Percentiles rank a stretch among this genome's conserved stretches.
Evolutionary conservation across 2,113 vertebrate species (phyloP).

Genomic region (Geococcyx californianus): DNA sequence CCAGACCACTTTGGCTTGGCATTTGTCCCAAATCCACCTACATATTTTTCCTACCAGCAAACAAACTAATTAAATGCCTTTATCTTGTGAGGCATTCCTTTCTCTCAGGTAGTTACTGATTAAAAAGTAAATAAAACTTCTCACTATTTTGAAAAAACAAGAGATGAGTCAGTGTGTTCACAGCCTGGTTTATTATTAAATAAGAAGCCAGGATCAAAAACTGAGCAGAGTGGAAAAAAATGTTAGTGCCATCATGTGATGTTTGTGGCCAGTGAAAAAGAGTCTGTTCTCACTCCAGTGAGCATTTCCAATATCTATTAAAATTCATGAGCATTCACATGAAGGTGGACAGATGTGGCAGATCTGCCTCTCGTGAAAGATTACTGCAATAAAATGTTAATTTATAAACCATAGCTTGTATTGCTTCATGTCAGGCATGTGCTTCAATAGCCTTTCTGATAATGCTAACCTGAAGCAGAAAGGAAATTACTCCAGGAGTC

Average conservation of each 20-base stretch:
- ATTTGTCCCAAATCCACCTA: conserved; percentile 42
- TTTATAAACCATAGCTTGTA: neutral
- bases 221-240: conserved; percentile 21
- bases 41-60: conserved; percentile 58
- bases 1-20: conserved; percentile 59
- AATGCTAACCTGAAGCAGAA: neutral
- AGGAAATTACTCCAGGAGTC: neutral
- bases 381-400: conserved; percentile 26
- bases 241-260: neutral
- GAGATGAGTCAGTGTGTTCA: conserved; percentile 51
- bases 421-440: neutral
- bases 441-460: neutral
- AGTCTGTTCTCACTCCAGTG: neutral
- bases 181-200: conserved; percentile 57
- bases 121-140: conserved; percentile 67
- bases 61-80: conserved; percentile 71
- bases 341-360: neutral
- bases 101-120: conserved; percentile 64
- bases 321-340: conserved; percentile 39
- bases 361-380: neutral
- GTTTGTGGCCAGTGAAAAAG: neutral
- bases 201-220: conserved; percentile 34
- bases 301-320: conserved; percentile 26
- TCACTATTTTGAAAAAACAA: conserved; percentile 67
- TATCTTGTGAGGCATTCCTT: conserved; percentile 66